These are phyloP conservation scores for Echeneis naucrates DNA, from an alignment of 2,797 vertebrate genomes.

Conservation along the genomic window DNA sequence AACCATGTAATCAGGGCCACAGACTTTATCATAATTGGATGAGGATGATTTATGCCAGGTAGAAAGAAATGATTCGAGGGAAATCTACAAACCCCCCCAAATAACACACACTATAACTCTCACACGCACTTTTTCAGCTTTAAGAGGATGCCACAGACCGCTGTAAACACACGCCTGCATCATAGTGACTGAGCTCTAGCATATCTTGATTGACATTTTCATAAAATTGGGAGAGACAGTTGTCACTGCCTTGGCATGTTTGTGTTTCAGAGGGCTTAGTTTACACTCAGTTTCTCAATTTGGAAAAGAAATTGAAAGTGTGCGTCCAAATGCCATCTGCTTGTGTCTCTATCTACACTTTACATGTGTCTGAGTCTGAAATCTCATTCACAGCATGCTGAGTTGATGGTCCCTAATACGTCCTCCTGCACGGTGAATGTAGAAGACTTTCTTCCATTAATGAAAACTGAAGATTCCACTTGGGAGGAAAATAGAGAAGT, in stretches of 20 bases:
- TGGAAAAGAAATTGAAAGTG: slow-evolving; percentile 27
- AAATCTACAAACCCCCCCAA: slow-evolving; percentile 14
- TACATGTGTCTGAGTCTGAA: not conserved
- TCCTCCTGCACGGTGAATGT: not conserved
- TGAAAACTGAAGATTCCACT: not conserved
- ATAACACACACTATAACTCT: slow-evolving; percentile 4
- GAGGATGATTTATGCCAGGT: slow-evolving; percentile 79
- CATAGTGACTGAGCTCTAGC: slow-evolving; percentile 37
- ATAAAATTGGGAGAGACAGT: slow-evolving; percentile 52
- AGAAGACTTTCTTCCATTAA: not conserved
- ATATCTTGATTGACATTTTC: slow-evolving; percentile 65
- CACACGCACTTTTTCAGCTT: slow-evolving; percentile 17
- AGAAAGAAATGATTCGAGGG: slow-evolving; percentile 61
- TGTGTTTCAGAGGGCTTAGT: slow-evolving; percentile 47
- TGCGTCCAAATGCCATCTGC: slow-evolving; percentile 17
- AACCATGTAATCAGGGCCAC: slow-evolving; percentile 70
- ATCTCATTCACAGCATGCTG: not conserved
- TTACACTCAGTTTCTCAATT: slow-evolving; percentile 39
- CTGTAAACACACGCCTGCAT: slow-evolving; percentile 20
- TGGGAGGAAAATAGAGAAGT: not conserved
- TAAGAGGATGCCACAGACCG: slow-evolving; percentile 49
- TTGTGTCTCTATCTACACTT: not conserved
- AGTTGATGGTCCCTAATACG: not conserved
- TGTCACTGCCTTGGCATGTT: slow-evolving; percentile 49
- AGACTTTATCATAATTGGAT: slow-evolving; percentile 81